Percentiles rank a stretch among this genome's conserved stretches.
Conservation (phyloP, 2,888 invertebrate genomes). For the Muschampia plurimacula region DNA sequence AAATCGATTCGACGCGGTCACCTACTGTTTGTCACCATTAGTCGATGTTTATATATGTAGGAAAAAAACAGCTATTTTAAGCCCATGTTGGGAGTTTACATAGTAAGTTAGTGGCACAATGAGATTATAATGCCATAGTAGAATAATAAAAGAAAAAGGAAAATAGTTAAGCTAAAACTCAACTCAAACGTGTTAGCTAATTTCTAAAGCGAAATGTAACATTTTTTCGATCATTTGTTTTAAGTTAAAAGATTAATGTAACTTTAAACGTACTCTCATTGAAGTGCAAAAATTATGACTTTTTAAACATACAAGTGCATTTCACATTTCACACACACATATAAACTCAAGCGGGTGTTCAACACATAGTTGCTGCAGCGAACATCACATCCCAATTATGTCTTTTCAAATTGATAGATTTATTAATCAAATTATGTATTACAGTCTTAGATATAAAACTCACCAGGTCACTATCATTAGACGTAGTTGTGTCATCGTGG, state of each 20-base stretch:
- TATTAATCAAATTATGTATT: background rate
- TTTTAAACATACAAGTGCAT: no score
- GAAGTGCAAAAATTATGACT: no score
- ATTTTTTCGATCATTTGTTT: no score
- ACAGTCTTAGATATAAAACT: conserved; percentile 54
- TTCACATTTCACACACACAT: no score
- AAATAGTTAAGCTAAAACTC: no score
- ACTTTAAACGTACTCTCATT: no score
- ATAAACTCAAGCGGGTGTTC: no score
- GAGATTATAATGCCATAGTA: background rate
- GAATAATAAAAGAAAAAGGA: no score
- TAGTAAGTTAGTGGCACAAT: background rate
- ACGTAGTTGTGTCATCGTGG: conserved; percentile 63
- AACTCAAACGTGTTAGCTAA: no score
- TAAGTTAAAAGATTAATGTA: no score
- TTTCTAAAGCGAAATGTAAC: no score
- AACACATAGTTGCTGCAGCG: no score
- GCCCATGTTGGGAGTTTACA: background rate
- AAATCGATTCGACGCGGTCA: conserved; percentile 28
- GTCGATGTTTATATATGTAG: conserved; percentile 7
- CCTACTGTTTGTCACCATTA: conserved; percentile 16
- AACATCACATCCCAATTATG: background rate
- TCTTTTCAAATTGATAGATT: background rate
- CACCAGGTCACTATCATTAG: conserved; percentile 79
- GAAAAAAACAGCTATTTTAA: background rate